These are phyloP conservation scores for Menura novaehollandiae DNA, from an alignment of 2,113 vertebrate genomes.

Conservation along the genomic window DNA sequence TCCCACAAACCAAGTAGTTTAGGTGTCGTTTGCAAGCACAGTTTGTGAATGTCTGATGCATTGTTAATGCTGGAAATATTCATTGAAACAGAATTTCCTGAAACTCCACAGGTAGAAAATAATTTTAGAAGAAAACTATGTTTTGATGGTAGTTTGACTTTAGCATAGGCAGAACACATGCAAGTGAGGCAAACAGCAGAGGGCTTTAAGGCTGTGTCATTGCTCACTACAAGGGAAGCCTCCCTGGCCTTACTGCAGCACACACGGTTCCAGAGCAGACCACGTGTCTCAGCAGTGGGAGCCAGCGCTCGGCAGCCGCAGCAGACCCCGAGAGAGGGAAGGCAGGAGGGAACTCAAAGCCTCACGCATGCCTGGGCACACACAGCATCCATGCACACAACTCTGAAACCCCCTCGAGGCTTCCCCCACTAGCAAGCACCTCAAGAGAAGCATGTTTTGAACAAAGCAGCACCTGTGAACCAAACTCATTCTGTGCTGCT, in stretches of 20 bases:
- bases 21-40: not conserved
- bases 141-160: not conserved
- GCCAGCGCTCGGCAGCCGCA: accelerated
- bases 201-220: not conserved
- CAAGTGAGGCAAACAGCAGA: not conserved
- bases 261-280: not conserved
- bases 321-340: not conserved
- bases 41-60: not conserved
- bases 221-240: not conserved
- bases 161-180: not conserved
- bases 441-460: not conserved
- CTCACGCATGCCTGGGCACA: not conserved
- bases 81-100: not conserved
- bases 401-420: not conserved
- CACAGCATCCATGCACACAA: not conserved
- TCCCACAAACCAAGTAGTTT: not conserved
- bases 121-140: not conserved
- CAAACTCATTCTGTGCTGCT: not conserved
- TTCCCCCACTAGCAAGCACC: accelerated
- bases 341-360: not conserved
- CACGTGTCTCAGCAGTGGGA: not conserved
- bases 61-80: not conserved
- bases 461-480: not conserved
- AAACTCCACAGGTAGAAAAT: not conserved
- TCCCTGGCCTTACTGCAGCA: not conserved